Evolutionary conservation across 2,113 vertebrate genomes (phyloP).

Genomic region (Gavialis gangeticus): DNA sequence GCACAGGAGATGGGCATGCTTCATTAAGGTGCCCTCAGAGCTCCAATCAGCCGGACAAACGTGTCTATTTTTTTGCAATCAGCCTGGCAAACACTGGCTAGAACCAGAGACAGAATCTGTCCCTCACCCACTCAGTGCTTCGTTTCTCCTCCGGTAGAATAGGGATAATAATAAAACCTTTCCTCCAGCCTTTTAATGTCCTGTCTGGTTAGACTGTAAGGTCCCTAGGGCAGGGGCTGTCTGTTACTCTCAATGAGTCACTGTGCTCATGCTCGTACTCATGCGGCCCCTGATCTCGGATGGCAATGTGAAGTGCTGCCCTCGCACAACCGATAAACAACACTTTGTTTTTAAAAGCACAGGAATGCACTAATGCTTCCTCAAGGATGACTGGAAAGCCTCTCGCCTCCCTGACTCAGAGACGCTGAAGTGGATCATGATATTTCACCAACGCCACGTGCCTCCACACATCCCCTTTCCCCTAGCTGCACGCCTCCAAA

Average conservation of each 20-base stretch:
- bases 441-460: neutral
- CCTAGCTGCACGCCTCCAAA: slow-evolving; percentile 15
- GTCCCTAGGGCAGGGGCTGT: accelerated
- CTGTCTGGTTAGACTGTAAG: neutral
- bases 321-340: neutral
- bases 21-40: neutral
- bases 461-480: neutral
- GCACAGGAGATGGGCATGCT: neutral
- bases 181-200: neutral
- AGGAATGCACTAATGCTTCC: neutral
- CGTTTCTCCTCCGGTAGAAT: neutral
- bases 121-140: neutral
- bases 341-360: neutral
- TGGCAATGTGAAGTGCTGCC: neutral
- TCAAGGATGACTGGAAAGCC: neutral
- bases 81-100: accelerated
- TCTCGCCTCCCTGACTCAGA: neutral
- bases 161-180: neutral
- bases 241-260: neutral
- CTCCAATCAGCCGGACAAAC: accelerated
- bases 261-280: neutral
- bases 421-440: neutral
- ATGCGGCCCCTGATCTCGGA: neutral
- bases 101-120: neutral
- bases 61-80: accelerated